Evolutionary conservation across 2,113 vertebrate genomes (phyloP).

Genomic region (Fregata magnificens): DNA sequence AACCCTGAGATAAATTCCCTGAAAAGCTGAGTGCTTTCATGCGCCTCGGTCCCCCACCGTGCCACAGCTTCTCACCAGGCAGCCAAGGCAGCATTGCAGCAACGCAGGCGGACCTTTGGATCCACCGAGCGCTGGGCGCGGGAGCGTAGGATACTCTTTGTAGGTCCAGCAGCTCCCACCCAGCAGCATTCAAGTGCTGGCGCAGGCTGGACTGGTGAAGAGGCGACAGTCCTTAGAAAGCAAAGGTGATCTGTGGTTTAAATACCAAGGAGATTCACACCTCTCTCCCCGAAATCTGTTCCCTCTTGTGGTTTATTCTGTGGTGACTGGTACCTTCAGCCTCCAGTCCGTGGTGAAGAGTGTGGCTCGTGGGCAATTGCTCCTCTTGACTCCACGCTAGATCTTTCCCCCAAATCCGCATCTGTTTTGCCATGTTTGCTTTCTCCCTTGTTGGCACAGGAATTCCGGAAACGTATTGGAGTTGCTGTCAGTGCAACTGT

Average conservation of each 20-base stretch:
- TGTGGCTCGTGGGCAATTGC: not conserved
- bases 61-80: not conserved
- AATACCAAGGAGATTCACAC: not conserved
- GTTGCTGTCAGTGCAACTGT: not conserved
- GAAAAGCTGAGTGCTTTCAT: not conserved
- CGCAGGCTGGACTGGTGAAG: not conserved
- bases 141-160: not conserved
- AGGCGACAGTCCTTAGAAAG: not conserved
- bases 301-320: not conserved
- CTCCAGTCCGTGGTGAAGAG: not conserved
- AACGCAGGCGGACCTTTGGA: not conserved
- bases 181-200: not conserved
- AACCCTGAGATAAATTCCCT: not conserved
- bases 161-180: not conserved
- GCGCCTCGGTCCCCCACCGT: not conserved
- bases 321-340: not conserved
- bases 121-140: not conserved
- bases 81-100: not conserved
- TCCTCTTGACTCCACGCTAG: not conserved
- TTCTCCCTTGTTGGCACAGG: not conserved
- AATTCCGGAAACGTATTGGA: not conserved
- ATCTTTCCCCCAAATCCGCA: not conserved
- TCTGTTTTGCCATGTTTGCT: not conserved
- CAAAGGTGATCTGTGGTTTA: not conserved
- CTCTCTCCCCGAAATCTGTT: not conserved